A percentile compares a stretch with the other conserved stretches of the same genome.
These are phyloP conservation scores for Luperina nickerlii DNA, from an alignment of 2,888 invertebrate genomes.

Conservation along the genomic window DNA sequence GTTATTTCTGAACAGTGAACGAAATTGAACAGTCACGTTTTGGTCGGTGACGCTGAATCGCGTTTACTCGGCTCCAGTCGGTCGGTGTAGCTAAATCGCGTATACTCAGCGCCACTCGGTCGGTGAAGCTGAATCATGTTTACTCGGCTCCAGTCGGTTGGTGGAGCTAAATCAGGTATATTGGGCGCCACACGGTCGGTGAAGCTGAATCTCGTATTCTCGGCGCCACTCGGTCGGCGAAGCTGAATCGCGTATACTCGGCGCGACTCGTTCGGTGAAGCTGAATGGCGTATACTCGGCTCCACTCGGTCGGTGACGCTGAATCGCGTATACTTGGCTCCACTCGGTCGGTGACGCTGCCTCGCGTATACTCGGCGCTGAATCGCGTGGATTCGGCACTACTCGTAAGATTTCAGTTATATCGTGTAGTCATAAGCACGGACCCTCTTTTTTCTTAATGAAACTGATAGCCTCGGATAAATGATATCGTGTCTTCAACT, in stretches of 20 bases:
- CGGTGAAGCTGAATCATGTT: no score
- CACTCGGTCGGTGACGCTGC: background rate
- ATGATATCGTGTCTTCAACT: conserved; percentile 5
- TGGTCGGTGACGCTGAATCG: no score
- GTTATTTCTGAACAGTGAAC: background rate
- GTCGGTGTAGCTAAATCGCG: no score
- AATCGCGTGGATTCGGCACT: background rate
- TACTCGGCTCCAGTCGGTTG: no score
- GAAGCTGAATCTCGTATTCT: no score
- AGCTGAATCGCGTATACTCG: background rate
- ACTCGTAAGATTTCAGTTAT: background rate
- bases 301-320: background rate
- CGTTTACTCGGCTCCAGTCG: no score
- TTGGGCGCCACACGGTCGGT: no score
- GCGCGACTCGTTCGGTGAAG: background rate
- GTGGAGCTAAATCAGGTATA: no score
- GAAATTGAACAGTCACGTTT: background rate
- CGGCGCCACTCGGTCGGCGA: background rate
- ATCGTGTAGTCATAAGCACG: background rate
- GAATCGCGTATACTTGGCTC: no score
- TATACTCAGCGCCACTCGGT: no score
- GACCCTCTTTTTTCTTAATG: background rate
- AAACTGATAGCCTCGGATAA: background rate
- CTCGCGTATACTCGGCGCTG: background rate
- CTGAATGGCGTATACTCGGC: background rate